Conservation (phyloP, 2,888 invertebrate species). For the Tachina lurida region DNA sequence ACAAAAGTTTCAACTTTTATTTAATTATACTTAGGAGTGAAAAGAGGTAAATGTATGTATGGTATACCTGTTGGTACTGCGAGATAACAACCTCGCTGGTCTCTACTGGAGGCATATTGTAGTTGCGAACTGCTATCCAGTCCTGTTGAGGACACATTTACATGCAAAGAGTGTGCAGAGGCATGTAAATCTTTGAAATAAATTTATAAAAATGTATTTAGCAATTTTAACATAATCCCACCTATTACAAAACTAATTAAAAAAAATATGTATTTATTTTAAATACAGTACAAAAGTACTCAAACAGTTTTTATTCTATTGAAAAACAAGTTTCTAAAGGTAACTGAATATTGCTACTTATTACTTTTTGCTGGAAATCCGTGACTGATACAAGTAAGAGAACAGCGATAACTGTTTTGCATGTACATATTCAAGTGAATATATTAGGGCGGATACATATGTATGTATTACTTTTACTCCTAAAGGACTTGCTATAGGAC, state of each 20-base stretch:
- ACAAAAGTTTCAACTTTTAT: conserved; percentile 6
- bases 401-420: conserved; percentile 1
- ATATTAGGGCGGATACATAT: not conserved
- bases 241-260: conserved; percentile 29
- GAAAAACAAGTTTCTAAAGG: not conserved
- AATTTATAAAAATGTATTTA: conserved; percentile 64
- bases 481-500: conserved; percentile 14
- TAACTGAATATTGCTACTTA: conserved; percentile 8
- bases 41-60: not conserved
- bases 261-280: not conserved
- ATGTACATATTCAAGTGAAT: not conserved
- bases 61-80: conserved; percentile 85
- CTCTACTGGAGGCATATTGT: conserved; percentile 84
- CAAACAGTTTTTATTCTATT: conserved; percentile 1
- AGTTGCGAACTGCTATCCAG: conserved; percentile 79
- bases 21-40: not conserved
- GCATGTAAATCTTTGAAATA: conserved; percentile 68
- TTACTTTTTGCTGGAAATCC: conserved; percentile 19
- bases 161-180: conserved; percentile 81
- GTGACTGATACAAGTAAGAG: not conserved
- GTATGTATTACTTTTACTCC: not conserved
- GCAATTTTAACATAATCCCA: conserved; percentile 33
- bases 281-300: conserved; percentile 6
- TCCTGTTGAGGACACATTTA: conserved; percentile 75
- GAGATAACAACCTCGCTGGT: conserved; percentile 86